Evolutionary conservation across 1,140 invertebrate genomes (phyloP).

Genomic region (Bombus cullumanus): DNA sequence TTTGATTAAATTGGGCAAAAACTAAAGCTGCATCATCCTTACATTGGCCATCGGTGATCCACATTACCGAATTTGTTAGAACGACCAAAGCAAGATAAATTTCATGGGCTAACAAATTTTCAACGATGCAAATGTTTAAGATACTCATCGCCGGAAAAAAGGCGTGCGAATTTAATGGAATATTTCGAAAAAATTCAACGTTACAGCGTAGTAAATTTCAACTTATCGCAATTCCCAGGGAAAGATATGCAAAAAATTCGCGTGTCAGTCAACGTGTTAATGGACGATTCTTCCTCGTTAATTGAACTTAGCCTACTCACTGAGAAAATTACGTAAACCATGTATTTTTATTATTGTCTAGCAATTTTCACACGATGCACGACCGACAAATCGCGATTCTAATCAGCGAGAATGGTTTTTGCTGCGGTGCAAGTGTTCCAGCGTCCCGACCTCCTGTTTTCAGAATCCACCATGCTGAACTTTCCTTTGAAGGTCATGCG

Average conservation of each 20-base stretch:
- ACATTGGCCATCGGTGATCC: too few relatives aligned
- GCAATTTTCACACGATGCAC: conserved; percentile 37
- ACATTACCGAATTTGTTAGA: too few relatives aligned
- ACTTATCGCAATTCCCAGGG: too few relatives aligned
- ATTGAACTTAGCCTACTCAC: not conserved
- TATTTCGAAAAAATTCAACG: too few relatives aligned
- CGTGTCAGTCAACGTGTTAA: not conserved
- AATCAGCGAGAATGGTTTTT: conserved; percentile 40
- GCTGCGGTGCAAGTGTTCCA: conserved; percentile 14
- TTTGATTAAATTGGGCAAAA: not conserved
- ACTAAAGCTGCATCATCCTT: not conserved
- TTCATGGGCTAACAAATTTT: too few relatives aligned
- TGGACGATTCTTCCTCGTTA: too few relatives aligned
- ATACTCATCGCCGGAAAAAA: accelerated
- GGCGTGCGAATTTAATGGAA: too few relatives aligned
- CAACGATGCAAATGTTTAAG: too few relatives aligned
- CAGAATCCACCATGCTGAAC: conserved; percentile 36
- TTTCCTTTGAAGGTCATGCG: conserved; percentile 29
- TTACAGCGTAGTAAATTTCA: too few relatives aligned
- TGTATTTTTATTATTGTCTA: not conserved
- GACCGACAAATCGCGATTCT: conserved; percentile 41
- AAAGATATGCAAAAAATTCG: too few relatives aligned
- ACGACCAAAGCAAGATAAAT: too few relatives aligned
- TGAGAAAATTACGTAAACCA: too few relatives aligned
- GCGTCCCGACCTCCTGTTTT: conserved; percentile 19